Evolutionary conservation across 2,797 vertebrate species (phyloP), one percentile per base, ranked within the genome.

Genomic region (Ctenosaura bakeri): DNA sequence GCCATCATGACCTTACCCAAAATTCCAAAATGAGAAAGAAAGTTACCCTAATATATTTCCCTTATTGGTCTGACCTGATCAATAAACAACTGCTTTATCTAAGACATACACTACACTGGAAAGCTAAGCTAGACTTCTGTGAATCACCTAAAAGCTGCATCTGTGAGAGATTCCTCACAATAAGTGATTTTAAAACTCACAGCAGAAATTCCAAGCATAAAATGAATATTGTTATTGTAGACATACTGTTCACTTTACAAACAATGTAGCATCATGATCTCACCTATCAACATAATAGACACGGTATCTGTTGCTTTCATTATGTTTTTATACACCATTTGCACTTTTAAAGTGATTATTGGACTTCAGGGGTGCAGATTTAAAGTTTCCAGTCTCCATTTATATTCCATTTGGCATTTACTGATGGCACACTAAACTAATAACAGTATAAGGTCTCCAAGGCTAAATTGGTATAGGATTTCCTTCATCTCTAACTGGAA

Each of bases 1-100:
- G 82, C 74, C 0, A 0, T 26, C 84, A 29, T 38, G 66, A 76
- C 62, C 52, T 79, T 62, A 62, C 46, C 79, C 2, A 0, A 0
- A 22, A 64, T 59, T 0, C 42, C 54, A 84, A 56, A 38, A 35
- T 38, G 46, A 78, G 81, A 0, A 86, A 84, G 18, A 85, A 76
- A 80, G 42, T 87, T 92, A 35, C 13, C 13, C 20, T 62, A 29
- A 64, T 50, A 80, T 26, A 26, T 77, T 50, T 32, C 42, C 73
- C 26, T 62, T 10, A 76, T 46, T 76, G 7, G 32, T 14, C 54
- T 64, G 29, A 89, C 3, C 9, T 62, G 35, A 89, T 74, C 9
- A 83, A 32, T 38, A 56, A 83, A 83, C 4, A 62, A 50, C 32
- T 4, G 32, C 38, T 56, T 46, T 54, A 10, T 76, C 54, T 42